Conservation (phyloP, 2,888 invertebrate species). For the Zygogramma bicolorata region DNA sequence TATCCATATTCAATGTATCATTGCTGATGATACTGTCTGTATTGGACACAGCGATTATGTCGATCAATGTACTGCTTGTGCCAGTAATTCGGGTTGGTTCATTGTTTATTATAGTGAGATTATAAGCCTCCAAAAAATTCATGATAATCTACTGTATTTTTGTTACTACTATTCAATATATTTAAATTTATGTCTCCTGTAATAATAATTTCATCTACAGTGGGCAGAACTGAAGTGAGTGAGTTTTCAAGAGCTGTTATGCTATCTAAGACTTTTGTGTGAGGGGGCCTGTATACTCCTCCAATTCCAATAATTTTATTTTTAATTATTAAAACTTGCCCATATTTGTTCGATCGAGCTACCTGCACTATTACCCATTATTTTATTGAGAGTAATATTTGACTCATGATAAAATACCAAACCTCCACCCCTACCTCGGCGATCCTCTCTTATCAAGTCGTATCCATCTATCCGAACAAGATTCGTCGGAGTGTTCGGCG, state of each 20-base stretch:
- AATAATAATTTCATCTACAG: slow-evolving; percentile 4
- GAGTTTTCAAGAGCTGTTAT: not conserved
- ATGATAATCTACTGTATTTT: not conserved
- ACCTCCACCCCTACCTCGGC: not conserved
- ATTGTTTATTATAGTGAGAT: slow-evolving; percentile 3
- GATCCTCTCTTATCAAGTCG: not conserved
- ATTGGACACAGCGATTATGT: not conserved
- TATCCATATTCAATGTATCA: not conserved
- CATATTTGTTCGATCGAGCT: not conserved
- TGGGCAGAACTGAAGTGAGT: not conserved
- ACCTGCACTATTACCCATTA: not conserved
- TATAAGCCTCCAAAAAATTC: not conserved
- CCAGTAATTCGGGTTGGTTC: not conserved
- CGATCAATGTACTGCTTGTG: slow-evolving; percentile 1
- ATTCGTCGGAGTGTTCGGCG: not conserved
- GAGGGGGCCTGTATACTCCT: not conserved
- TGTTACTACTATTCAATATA: not conserved
- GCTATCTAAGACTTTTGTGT: not conserved
- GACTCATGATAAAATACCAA: not conserved
- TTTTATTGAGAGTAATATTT: not conserved
- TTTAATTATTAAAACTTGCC: no score
- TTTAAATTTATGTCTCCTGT: slow-evolving; percentile 12
- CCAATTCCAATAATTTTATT: no score
- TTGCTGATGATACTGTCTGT: not conserved
- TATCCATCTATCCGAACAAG: not conserved